Evolutionary conservation across 2,113 vertebrate genomes (phyloP).

Genomic region (Epinephelus cyanopodus): DNA sequence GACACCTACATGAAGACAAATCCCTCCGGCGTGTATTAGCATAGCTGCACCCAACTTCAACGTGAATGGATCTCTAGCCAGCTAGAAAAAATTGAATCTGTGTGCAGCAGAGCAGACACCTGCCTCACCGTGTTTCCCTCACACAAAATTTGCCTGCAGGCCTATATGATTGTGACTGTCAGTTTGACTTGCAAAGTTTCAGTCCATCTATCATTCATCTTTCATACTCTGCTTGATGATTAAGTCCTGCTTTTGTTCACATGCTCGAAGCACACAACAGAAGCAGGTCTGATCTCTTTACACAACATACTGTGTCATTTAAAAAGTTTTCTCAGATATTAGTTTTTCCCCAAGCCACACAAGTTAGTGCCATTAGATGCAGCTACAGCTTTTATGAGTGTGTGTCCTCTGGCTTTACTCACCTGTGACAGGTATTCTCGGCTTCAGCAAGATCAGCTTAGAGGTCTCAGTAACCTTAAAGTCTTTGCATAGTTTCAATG

Average conservation of each 20-base stretch:
- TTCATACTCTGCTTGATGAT: neutral
- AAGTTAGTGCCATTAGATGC: neutral
- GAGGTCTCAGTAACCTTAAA: neutral
- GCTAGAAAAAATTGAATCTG: too few species aligned
- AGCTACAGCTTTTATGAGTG: neutral
- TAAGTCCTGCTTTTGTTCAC: neutral
- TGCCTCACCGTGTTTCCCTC: neutral
- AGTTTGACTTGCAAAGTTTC: conserved; percentile 32
- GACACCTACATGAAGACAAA: neutral
- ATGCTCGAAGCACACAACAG: neutral
- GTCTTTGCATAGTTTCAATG: neutral
- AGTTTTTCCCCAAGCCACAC: neutral
- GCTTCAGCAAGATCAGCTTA: neutral
- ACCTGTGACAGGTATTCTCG: neutral
- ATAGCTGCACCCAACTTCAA: neutral
- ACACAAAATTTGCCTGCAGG: conserved; percentile 3
- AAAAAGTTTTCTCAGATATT: neutral
- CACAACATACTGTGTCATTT: neutral
- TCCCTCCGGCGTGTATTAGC: too few species aligned
- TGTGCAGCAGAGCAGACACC: neutral
- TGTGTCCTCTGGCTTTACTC: neutral
- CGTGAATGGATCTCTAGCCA: neutral
- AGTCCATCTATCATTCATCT: neutral
- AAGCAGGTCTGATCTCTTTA: neutral
- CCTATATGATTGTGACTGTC: neutral